A percentile compares a stretch with the other conserved stretches of the same genome.
These are phyloP conservation scores for Eriocheir sinensis DNA, from an alignment of 1,140 invertebrate species.

Conservation along the genomic window DNA sequence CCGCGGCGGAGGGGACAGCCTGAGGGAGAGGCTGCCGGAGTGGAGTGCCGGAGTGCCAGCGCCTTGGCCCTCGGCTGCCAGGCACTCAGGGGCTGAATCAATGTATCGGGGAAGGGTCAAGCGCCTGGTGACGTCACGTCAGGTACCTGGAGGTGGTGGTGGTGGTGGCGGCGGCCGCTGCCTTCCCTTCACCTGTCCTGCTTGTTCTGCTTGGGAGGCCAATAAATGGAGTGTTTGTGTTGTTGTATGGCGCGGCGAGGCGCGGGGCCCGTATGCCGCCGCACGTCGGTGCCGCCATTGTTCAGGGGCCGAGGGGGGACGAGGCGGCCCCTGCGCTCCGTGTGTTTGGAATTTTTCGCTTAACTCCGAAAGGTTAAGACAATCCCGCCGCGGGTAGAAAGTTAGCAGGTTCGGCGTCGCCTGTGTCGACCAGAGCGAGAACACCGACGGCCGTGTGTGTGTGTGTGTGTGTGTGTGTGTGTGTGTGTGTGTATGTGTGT, in stretches of 20 bases:
- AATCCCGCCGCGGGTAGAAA: conserved; percentile 38
- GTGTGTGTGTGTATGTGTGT: conserved; percentile 28
- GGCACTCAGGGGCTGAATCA: conserved; percentile 12
- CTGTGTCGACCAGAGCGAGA: neutral
- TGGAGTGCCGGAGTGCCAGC: neutral
- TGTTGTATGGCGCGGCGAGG: neutral
- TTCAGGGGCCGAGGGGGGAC: neutral
- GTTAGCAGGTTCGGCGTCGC: conserved; percentile 27
- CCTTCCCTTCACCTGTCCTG: neutral
- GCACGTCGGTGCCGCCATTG: neutral
- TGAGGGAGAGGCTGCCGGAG: neutral
- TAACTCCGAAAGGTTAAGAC: conserved; percentile 16
- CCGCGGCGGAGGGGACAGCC: neutral
- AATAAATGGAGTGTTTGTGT: neutral
- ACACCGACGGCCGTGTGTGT: conserved; percentile 23
- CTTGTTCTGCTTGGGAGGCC: neutral
- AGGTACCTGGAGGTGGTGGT: too few relatives aligned
- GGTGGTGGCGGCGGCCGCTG: neutral
- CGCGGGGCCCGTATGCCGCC: neutral
- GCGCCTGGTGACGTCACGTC: neutral
- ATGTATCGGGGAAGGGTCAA: conserved; percentile 12
- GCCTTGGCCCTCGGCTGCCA: neutral
- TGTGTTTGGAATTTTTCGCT: neutral
- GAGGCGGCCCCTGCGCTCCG: neutral
- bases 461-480: conserved; percentile 41